phyloP scores from a whole-genome alignment of 2,888 invertebrate species.

The Drosophila histrio region DNA sequence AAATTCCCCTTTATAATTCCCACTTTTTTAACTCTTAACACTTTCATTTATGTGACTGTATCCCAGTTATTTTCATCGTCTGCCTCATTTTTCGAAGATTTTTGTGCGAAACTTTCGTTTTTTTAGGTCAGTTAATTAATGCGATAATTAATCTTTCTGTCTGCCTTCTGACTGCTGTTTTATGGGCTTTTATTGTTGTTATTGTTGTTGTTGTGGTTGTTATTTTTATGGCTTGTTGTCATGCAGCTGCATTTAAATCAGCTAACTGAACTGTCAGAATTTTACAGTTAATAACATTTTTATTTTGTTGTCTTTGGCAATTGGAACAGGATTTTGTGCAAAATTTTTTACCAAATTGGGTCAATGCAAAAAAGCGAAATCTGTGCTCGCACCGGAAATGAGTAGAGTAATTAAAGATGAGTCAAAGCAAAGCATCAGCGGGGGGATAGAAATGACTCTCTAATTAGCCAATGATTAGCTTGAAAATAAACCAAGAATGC shows the following conservation, averaged over 20 bases:
- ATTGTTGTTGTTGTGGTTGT: conserved; percentile 10
- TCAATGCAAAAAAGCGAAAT: conserved; percentile 44
- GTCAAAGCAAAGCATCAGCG: not conserved
- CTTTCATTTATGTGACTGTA: conserved; percentile 48
- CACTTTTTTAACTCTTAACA: conserved; percentile 13
- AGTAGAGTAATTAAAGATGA: conserved; percentile 10
- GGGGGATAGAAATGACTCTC: not conserved
- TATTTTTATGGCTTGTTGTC: conserved; percentile 45
- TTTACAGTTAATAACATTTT: conserved; percentile 67
- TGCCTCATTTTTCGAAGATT: conserved; percentile 19
- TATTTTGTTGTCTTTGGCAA: conserved; percentile 17
- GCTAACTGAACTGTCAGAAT: conserved; percentile 75
- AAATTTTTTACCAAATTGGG: conserved; percentile 46
- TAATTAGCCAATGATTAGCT: not conserved
- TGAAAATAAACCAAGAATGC: not conserved
- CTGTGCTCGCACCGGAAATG: conserved; percentile 1
- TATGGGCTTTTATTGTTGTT: conserved; percentile 41
- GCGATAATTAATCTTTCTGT: conserved; percentile 79
- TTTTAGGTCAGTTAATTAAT: conserved; percentile 82
- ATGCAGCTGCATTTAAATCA: conserved; percentile 64
- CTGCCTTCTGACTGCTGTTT: conserved; percentile 33
- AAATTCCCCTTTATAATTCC: not conserved
- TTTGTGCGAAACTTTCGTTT: conserved; percentile 75
- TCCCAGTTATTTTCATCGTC: conserved; percentile 12
- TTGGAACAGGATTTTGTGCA: conserved; percentile 29